Percentiles rank a stretch among this genome's conserved stretches.
Conservation (phyloP, 2,797 vertebrate species). For the Myotis myotis region DNA sequence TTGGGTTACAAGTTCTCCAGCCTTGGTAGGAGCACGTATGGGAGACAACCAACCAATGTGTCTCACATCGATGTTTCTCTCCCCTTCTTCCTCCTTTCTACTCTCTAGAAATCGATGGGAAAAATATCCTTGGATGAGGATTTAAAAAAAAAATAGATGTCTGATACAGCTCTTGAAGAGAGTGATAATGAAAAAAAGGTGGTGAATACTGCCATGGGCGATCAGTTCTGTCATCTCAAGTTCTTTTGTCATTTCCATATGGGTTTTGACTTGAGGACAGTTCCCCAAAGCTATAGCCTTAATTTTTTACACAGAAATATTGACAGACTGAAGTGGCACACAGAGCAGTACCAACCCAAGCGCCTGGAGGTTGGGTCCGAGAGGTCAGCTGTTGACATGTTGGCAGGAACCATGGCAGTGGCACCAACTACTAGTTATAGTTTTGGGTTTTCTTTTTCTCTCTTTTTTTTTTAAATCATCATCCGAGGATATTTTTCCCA, state of each 20-base stretch:
- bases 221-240: neutral
- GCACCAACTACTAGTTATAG: neutral
- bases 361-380: too few relatives aligned
- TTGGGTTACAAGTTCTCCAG: too few relatives aligned
- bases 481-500: too few relatives aligned
- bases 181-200: neutral
- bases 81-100: too few relatives aligned
- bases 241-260: neutral
- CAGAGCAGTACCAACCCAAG: neutral
- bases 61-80: too few relatives aligned
- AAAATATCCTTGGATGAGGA: too few relatives aligned
- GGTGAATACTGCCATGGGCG: neutral
- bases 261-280: neutral
- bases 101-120: too few relatives aligned
- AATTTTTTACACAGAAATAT: neutral
- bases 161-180: neutral
- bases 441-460: too few relatives aligned
- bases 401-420: neutral
- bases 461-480: too few relatives aligned
- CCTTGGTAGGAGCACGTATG: too few relatives aligned
- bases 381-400: neutral
- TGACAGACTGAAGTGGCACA: neutral
- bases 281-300: neutral
- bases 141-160: too few relatives aligned
- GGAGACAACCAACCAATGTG: too few relatives aligned